These are phyloP conservation scores for Nerophis ophidion DNA, from an alignment of 2,113 vertebrate species.

Conservation along the genomic window DNA sequence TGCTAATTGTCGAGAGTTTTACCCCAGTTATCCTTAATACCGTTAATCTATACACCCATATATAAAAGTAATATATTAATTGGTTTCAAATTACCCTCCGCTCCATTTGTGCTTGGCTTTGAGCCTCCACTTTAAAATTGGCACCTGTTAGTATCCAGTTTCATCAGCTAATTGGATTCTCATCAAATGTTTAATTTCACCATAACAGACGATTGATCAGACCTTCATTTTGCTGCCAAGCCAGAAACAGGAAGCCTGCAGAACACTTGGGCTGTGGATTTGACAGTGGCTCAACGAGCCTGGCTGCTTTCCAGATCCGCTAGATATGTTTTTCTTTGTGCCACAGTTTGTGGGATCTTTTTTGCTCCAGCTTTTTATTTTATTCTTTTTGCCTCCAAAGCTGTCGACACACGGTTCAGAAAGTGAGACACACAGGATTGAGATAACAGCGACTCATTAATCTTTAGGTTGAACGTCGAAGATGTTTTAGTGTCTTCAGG, in stretches of 20 bases:
- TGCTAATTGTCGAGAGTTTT: too few species aligned
- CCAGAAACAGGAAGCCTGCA: not conserved
- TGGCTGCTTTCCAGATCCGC: too few species aligned
- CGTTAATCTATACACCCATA: too few species aligned
- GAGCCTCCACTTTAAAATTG: not conserved
- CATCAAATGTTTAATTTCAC: not conserved
- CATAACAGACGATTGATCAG: not conserved
- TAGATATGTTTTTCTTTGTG: too few species aligned
- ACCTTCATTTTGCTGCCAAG: slow-evolving; percentile 5
- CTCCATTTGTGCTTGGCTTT: slow-evolving; percentile 8
- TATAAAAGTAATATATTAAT: too few species aligned
- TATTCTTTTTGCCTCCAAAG: too few species aligned
- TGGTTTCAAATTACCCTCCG: not conserved
- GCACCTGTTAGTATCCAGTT: slow-evolving; percentile 1
- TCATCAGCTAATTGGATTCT: not conserved
- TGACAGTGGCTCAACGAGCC: not conserved
- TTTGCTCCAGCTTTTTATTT: too few species aligned
- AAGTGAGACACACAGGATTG: too few species aligned
- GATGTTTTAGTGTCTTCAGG: not conserved
- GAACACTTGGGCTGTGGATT: not conserved
- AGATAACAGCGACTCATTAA: not conserved
- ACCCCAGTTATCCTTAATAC: not conserved
- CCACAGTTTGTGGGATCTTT: too few species aligned
- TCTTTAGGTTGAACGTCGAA: not conserved
- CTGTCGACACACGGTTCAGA: too few species aligned